Base-by-base conservation (phyloP, 2,888 invertebrate genomes). In the Microplitis manilae region DNA sequence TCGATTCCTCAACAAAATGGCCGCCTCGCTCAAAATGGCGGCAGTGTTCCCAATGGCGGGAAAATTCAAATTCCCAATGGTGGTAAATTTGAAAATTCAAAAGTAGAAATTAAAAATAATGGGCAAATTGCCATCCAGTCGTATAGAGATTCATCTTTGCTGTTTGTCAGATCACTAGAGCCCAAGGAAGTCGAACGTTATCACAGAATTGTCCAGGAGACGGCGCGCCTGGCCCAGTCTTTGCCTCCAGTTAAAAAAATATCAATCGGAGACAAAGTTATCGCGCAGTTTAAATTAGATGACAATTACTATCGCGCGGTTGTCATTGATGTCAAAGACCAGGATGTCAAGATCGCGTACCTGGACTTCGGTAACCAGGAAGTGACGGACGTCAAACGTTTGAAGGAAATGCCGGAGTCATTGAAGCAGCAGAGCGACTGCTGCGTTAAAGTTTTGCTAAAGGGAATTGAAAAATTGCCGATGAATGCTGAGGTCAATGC, bases 291-390 rank as follows among this genome's bases (percentile, higher is more conserved):
- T 75, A 50, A 50, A 8, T n/a, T 38, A 0, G 85, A 86, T 70
- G 82, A 73, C 0, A 89, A 90, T 79, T 86, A 79, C 77, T 90
- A 90, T 77, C 85, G 90, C 9, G 90, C 90, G 0, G 77, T 87
- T 50, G 86, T 90, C 0, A 83, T 79, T 2, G 82, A 83, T 64
- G 6, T 86, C 9, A 7, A 73, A 0, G 61, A 78, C 0, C 70
- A 81, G 0, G 79, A 83, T 50, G 80, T 86, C 20, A 41, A 40
- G 2, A 81, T 90, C 13, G 80, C 80, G 4, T 90, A 89, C 41
- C 68, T 88, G 8, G 90, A 90, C 80, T 90, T 84, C 78, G 90
- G 90, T 17, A 90, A 90, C 75, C 71, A 77, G 1, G 87, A 87
- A 39, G 17, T 79, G 4, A 82, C 84, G 0, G 69, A 75, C 0